Evolutionary conservation across 1,140 invertebrate species (phyloP), one percentile per base, ranked within the genome.

Genomic region (Drosophila virilis): DNA sequence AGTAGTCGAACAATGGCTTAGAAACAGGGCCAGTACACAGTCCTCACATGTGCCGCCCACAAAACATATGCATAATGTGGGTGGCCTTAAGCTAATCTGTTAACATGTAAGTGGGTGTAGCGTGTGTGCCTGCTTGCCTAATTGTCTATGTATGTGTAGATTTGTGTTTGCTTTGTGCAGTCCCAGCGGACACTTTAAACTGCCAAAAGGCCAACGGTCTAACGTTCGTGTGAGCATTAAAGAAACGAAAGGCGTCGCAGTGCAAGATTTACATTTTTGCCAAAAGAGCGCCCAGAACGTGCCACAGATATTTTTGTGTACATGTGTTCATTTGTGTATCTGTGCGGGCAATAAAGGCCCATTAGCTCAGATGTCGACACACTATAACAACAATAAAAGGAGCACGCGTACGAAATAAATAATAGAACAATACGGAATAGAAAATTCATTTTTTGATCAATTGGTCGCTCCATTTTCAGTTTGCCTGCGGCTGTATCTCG

Each of bases 181-280:
- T 8, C 82, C 83, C 83, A 55, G 43, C 70, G 79, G 84, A 88
- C 84, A 89, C 80, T 88, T 88, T 88, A 88, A 88, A 89, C 73
- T 66, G 79, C 83, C 84, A 62, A 62, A 66, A 64, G 64, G 40
- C 43, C 58, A 33, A 66, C 72, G 46, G 51, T 32, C 52, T 13
- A 55, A 77, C 62, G 66, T 66, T 57, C 68, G 73, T 83, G 72
- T 69, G 48, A 84, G 54, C 58, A 89, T 84, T 84, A 89, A 88
- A 88, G 74, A 80, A 79, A 66, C 52, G 71, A 60, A 50, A 51
- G 52, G 46, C 61, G 52, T 37, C 45, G 28, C 46, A 40, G 33
- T 13, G 32, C 54, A 54, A 73, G 84, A 89, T 88, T 89, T 89
- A 79, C 77, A 83, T 86, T 83, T 77, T 55, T 54, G 73, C 51